Evolutionary conservation across 2,888 invertebrate genomes (phyloP), one percentile per base, ranked within the genome.

Genomic region (Nemotelus nigrinus): DNA sequence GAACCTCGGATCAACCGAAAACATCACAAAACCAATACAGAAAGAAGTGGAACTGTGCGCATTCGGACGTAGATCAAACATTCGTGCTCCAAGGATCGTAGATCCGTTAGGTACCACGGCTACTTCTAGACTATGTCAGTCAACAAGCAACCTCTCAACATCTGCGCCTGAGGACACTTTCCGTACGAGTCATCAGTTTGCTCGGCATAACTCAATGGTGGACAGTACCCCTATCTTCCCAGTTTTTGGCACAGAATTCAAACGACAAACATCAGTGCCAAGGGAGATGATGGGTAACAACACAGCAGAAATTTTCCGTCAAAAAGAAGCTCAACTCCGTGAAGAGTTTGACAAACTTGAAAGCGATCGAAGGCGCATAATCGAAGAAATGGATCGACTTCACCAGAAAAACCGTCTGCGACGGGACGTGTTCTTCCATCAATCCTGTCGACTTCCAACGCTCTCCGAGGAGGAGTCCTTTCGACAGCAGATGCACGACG

Each of bases 401-500:
- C 70, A 64, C 43, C 82, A 82, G 6, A 53, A n/a, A n/a, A 71
- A 77, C 41, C 60, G 70, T 6, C 45, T 77, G 0, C 78, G 77
- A 3, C 77, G 76, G 60, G 79, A 79, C 44, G 25, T 72, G 2
- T 71, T 60, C 50, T 43, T 74, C 10, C 50, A 78, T 77, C 81
- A 84, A 3, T 83, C 85, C 2, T 80, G 83, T 0, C 83, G 84
- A 8, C 55, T 86, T 70, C 85, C 91, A 58, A 81, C 91, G 7
- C 90, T 91, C 6, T 92, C 92, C 68, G 93, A 94, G 85, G 91
- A 91, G 80, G 94, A 95, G 85, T 88, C 91, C 60, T 91, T 93
- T 82, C 90, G 95, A 5, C 92, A 93, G 81, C 91, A 92, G 86
- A 95, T 96, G 95, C 95, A 94, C 86, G 90, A 93, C 82, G 95